Evolutionary conservation across 2,888 invertebrate genomes (phyloP).

Genomic region (Temnothorax ravouxi): DNA sequence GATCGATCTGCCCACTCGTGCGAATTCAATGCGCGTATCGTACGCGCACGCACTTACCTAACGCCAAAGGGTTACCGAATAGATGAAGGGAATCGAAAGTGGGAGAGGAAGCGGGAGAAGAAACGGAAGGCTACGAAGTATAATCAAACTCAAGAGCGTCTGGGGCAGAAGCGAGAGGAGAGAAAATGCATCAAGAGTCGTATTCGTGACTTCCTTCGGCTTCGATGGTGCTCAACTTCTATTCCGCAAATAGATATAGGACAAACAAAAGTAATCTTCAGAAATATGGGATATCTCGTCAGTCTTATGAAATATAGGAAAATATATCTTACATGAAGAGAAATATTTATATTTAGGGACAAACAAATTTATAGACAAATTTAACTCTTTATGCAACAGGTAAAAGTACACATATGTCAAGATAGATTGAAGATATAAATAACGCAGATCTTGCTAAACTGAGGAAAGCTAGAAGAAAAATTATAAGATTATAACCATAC

Average conservation of each 20-base stretch:
- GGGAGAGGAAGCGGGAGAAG: constrained; percentile 58
- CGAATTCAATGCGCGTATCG: constrained; percentile 52
- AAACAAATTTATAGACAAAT: not conserved
- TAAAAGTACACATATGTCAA: not conserved
- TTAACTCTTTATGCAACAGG: not conserved
- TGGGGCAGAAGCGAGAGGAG: constrained; percentile 79
- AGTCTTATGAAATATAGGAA: not conserved
- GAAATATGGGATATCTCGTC: not conserved
- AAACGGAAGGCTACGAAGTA: constrained; percentile 73
- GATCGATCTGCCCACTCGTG: constrained; percentile 44
- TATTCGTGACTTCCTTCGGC: constrained; percentile 75
- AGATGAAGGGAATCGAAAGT: constrained; percentile 62
- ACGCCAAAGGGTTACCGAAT: constrained; percentile 69
- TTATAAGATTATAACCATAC: not conserved
- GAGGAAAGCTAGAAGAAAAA: not conserved
- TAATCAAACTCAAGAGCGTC: constrained; percentile 85
- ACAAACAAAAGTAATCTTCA: constrained; percentile 3
- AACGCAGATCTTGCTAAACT: not conserved
- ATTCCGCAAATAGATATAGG: constrained; percentile 38
- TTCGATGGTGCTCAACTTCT: constrained; percentile 77
- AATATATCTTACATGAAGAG: not conserved
- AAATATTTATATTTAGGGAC: not conserved
- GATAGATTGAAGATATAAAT: not conserved
- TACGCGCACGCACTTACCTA: constrained; percentile 64
- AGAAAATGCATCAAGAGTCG: constrained; percentile 77